Percentiles rank a stretch among this genome's conserved stretches.
These are phyloP conservation scores for Zoanthus sociatus DNA, from an alignment of 92 coral and sea anemone genomes.

Conservation along the genomic window DNA sequence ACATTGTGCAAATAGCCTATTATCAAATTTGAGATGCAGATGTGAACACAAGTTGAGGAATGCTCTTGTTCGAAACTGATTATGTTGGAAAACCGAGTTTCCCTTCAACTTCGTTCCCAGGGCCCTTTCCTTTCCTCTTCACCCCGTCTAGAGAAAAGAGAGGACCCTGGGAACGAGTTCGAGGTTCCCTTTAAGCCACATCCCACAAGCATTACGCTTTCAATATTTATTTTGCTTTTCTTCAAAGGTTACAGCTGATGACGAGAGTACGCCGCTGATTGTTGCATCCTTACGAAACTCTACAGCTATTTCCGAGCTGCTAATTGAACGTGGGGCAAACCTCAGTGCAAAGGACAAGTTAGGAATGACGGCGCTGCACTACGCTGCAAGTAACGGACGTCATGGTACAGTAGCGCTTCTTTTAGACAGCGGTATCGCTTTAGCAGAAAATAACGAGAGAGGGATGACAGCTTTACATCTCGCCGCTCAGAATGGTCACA, in stretches of 20 bases:
- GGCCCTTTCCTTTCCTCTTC: too few species aligned
- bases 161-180: too few species aligned
- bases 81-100: too few species aligned
- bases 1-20: too few species aligned
- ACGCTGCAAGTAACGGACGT: slow-evolving; percentile 75
- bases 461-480: slow-evolving; percentile 77
- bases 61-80: too few species aligned
- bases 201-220: too few species aligned
- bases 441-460: slow-evolving; percentile 73
- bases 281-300: slow-evolving; percentile 73
- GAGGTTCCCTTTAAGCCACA: too few species aligned
- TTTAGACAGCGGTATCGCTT: slow-evolving; percentile 71
- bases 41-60: too few species aligned
- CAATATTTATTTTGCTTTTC: not conserved
- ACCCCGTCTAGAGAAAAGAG: too few species aligned
- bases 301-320: slow-evolving; percentile 63
- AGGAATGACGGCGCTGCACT: slow-evolving; percentile 76
- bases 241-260: slow-evolving; percentile 12
- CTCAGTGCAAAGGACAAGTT: slow-evolving; percentile 66
- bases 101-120: too few species aligned
- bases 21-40: too few species aligned
- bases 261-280: slow-evolving; percentile 73
- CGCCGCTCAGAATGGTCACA: slow-evolving; percentile 75
- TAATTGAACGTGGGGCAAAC: slow-evolving; percentile 75
- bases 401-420: slow-evolving; percentile 64